Evolutionary conservation across 1,140 invertebrate genomes (phyloP).

Genomic region (Penaeus japonicus): DNA sequence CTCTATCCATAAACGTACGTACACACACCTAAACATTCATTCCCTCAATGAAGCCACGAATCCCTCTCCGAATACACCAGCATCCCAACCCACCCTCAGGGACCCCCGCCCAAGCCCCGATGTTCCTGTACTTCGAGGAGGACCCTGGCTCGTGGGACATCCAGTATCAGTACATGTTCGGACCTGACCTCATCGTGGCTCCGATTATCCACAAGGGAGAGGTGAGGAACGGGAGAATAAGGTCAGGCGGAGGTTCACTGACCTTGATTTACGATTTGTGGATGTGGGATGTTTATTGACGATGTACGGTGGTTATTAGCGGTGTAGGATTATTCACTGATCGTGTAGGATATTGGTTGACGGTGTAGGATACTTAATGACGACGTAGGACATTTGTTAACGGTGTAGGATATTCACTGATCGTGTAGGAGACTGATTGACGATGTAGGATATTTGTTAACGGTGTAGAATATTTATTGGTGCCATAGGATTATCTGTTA

Average conservation of each 20-base stretch:
- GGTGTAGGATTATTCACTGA: background rate
- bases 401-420: too few species aligned
- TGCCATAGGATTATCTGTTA: too few species aligned
- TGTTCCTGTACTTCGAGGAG: conserved; percentile 62
- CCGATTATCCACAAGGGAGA: conserved; percentile 60
- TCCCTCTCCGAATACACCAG: conserved; percentile 54
- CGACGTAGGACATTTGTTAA: too few species aligned
- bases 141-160: conserved; percentile 59
- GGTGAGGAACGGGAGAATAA: background rate
- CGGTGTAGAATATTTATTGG: too few species aligned
- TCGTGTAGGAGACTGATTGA: too few species aligned
- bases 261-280: background rate
- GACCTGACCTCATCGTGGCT: conserved; percentile 64
- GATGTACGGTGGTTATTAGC: background rate
- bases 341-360: background rate
- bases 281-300: background rate
- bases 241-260: background rate
- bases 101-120: conserved; percentile 63
- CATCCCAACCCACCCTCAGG: conserved; percentile 35
- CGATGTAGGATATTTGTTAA: background rate
- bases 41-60: background rate
- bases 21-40: background rate
- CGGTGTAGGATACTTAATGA: background rate
- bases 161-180: conserved; percentile 64
- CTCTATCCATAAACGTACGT: too few species aligned